Evolutionary conservation across 2,797 vertebrate genomes (phyloP), one percentile per base, ranked within the genome.

Genomic region (Rhynchotus rufescens): DNA sequence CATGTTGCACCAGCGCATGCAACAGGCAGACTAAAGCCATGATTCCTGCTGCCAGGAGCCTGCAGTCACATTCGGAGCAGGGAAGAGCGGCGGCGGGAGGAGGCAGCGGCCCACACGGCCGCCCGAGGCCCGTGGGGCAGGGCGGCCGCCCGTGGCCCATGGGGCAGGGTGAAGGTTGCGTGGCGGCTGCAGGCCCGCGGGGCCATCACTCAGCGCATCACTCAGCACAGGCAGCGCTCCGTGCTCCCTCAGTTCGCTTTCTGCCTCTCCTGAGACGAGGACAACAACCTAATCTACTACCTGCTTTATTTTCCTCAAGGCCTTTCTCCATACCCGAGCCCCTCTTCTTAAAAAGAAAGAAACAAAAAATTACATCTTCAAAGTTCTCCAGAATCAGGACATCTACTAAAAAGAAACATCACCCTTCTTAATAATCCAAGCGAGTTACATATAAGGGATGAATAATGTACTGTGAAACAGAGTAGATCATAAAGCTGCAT

Each of bases 341-440:
- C 0, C 2, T 67, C 68, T 68, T 74, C 49, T 28, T 22, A 42
- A 73, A 32, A 66, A 44, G 6, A 30, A 51, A 51, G 25, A 25
- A 51, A 15, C 23, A 54, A 57, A 80, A 38, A 83, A 65, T 4
- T 12, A 3, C 13, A 77, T 51, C 51, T 80, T 23, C 49, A 94
- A 40, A 93, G 91, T 32, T 71, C 78, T 93, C 57, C 69, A 89
- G 42, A 92, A 92, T 51, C 3, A 2, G 42, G 14, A 86, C 56
- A 52, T 73, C 93, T 89, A 80, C 87, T 85, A 73, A 83, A 84
- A 44, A 73, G 26, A 90, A 92, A 90, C 16, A 83, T 38, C 57
- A 93, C 52, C n/a, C 42, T 57, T 85, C 79, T 78, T 83, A 96
- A 95, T 67, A 85, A 90, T 72, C 77, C 80, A 88, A 88, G 60